Base-by-base conservation (phyloP, 2,888 invertebrate species). In the Drosophila melanosoma region DNA sequence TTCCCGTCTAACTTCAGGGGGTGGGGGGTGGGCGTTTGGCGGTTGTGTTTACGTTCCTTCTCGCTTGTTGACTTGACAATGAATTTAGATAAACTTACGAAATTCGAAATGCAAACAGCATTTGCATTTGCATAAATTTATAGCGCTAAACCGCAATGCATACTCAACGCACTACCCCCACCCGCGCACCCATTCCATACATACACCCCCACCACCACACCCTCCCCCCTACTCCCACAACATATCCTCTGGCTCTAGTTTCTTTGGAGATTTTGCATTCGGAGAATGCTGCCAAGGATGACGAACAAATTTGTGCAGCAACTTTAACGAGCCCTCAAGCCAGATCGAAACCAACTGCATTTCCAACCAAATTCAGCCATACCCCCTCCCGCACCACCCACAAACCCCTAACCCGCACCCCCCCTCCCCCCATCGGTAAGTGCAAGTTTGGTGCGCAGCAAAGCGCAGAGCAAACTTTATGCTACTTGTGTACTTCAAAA, bases 31-130 rank as follows among this genome's bases (percentile, higher is more conserved):
- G 26, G 8, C 20, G 11, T 6, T n/a, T 10, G 48, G 11, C 12
- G 11, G 5, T 17, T 29, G 56, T 40, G 17, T 4, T 11, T 20
- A 51, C 26, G 49, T 56, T 48, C 26, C 51, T 11, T 40, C n/a
- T 40, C 10, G 17, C 15, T 11, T 76, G 84, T 84, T 85, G 87
- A 45, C 88, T 89, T 89, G 88, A 89, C 85, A 85, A 87, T 85
- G 85, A 87, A 89, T 85, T 85, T 85, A 85, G 85, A 85, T 89
- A 85, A 89, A 85, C 88, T 89, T 87, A 72, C 65, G 75, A 87
- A 89, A 89, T 89, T 87, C 90, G 75, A 84, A 89, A 79, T 87
- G 88, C 84, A 85, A 89, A 85, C 88, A 82, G 90, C 74, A 87
- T 85, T 85, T 76, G 88, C 82, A 89, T 84, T 89, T 85, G 86